Percentiles rank a stretch among this genome's conserved stretches.
Conservation (phyloP, 2,113 vertebrate species). For the Oplegnathus fasciatus region DNA sequence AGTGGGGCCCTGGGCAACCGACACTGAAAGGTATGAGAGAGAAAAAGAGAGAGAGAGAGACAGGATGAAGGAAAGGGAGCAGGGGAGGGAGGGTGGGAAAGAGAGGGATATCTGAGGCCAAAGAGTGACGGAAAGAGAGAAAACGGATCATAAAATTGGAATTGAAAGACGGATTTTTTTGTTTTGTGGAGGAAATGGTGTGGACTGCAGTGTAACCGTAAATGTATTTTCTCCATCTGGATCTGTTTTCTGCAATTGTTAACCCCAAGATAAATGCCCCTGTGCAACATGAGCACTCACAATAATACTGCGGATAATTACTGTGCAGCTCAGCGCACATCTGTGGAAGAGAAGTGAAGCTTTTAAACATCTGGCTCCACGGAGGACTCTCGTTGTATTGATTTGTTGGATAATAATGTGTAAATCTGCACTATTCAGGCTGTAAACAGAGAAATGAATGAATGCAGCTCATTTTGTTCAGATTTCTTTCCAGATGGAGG, state of each 20-base stretch:
- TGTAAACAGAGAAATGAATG: too few relatives aligned
- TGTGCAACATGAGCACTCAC: not conserved
- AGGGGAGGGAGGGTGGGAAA: not conserved
- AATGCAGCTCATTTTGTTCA: too few relatives aligned
- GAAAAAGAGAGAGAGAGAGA: not conserved
- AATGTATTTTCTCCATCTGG: not conserved
- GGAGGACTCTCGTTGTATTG: not conserved
- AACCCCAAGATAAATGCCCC: not conserved
- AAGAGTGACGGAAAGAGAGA: too few relatives aligned
- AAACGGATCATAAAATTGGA: not conserved
- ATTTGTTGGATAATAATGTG: too few relatives aligned
- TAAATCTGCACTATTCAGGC: too few relatives aligned
- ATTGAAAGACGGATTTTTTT: not conserved
- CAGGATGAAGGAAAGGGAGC: not conserved
- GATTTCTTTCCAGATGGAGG: too few relatives aligned
- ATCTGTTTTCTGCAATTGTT: constrained; percentile 13
- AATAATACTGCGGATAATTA: not conserved
- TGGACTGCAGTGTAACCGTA: not conserved
- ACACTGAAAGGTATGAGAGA: not conserved
- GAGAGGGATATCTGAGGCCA: too few relatives aligned
- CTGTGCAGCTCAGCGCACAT: not conserved
- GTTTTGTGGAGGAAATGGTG: not conserved
- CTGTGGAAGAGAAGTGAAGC: not conserved
- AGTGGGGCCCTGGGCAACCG: not conserved
- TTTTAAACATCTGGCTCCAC: not conserved